Conservation (phyloP, 2,113 vertebrate genomes). For the Anguilla japonica region DNA sequence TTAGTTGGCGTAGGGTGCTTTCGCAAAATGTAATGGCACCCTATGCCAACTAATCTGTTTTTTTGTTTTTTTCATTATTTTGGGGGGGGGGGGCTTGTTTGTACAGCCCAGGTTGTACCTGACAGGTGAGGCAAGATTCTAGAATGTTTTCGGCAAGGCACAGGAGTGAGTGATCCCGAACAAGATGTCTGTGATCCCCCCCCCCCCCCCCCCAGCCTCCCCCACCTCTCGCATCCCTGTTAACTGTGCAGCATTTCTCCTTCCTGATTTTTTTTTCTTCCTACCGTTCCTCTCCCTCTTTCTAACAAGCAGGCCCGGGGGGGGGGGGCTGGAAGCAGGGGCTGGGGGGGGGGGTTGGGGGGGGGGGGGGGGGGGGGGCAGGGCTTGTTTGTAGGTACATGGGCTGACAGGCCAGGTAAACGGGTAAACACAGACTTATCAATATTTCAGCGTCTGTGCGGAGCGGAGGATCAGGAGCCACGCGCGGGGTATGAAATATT, state of each 20-base stretch:
- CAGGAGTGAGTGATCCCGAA: background rate
- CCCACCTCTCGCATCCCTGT: no score
- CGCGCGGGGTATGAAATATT: slow-evolving; percentile 73
- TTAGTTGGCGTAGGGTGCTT: background rate
- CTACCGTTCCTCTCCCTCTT: slow-evolving; percentile 52
- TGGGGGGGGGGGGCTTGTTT: no score
- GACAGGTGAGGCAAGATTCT: background rate
- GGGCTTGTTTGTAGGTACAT: slow-evolving; percentile 64
- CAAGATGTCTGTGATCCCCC: background rate
- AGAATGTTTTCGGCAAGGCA: background rate
- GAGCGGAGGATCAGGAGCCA: slow-evolving; percentile 57
- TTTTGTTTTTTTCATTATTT: background rate
- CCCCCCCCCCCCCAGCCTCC: no score
- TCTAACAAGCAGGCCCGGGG: slow-evolving; percentile 65
- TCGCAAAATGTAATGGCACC: background rate
- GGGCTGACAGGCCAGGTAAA: slow-evolving; percentile 72
- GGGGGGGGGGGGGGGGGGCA: slow-evolving; percentile 48
- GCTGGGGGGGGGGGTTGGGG: slow-evolving; percentile 44
- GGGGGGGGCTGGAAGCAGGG: slow-evolving; percentile 37
- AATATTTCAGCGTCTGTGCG: slow-evolving; percentile 71
- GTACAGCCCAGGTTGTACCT: background rate
- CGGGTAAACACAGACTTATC: slow-evolving; percentile 72
- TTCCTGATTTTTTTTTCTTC: slow-evolving; percentile 26
- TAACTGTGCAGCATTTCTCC: background rate
- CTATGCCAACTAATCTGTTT: background rate